These are phyloP conservation scores for Nineta flava DNA, from an alignment of 2,888 invertebrate genomes.

Conservation along the genomic window DNA sequence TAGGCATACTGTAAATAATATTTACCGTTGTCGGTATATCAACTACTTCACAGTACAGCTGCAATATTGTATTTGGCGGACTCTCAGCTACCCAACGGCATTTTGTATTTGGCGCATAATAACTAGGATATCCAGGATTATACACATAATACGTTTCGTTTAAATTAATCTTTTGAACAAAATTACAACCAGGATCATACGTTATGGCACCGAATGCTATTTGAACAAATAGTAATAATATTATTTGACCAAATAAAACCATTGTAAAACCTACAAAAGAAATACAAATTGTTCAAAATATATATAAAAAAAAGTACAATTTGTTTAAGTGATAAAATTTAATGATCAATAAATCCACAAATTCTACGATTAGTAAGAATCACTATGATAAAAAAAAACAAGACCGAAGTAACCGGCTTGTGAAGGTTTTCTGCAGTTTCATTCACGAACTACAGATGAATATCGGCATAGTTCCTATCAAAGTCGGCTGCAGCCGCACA, in stretches of 20 bases:
- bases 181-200: slow-evolving; percentile 33
- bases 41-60: slow-evolving; percentile 31
- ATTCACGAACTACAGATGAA: too few species aligned
- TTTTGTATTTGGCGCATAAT: slow-evolving; percentile 23
- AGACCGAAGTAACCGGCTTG: too few species aligned
- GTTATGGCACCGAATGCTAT: slow-evolving; percentile 14
- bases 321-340: too few species aligned
- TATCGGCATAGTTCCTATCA: too few species aligned
- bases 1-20: not conserved
- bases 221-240: slow-evolving; percentile 15
- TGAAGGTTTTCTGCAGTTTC: too few species aligned
- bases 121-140: slow-evolving; percentile 32
- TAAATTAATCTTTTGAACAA: slow-evolving; percentile 22
- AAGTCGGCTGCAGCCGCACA: too few species aligned
- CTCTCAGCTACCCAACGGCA: slow-evolving; percentile 36
- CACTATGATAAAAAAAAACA: too few species aligned
- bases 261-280: not conserved
- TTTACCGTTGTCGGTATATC: slow-evolving; percentile 28
- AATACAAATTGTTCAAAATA: too few species aligned
- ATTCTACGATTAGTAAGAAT: too few species aligned
- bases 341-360: too few species aligned
- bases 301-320: not conserved
- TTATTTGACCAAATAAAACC: not conserved
- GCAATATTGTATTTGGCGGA: slow-evolving; percentile 28
- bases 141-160: slow-evolving; percentile 29